Evolutionary conservation across 2,113 vertebrate genomes (phyloP), one percentile per base, ranked within the genome.

Genomic region (Ranitomeya variabilis): DNA sequence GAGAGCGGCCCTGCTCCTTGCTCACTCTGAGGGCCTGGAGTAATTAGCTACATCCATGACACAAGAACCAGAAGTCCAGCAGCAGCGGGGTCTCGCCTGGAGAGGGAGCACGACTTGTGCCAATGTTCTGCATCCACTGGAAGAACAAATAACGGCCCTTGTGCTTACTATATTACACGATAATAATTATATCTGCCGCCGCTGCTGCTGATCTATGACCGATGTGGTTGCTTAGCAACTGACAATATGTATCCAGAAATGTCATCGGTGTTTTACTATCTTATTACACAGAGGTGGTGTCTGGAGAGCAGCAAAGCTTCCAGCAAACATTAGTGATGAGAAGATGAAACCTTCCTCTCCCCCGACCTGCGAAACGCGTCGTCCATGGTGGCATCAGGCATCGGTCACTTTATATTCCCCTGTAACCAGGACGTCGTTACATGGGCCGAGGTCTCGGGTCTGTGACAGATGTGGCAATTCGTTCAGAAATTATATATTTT

Each of bases 181-280:
- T 57, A 77, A 57, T 83, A 82, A 83, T 88, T 60, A 82, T 71
- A 64, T 80, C 51, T 87, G 67, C 19, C 6, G 37, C 73, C 11
- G 26, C 26, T 16, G 15, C 7, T 15, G 12, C 79, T 64, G 79
- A 83, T 64, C 79, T 73, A 55, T 82, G 45, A 59, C 86, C 52
- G 18, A 19, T 7, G 26, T 64, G 67, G 86, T 88, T 83, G 67
- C 86, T 71, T 82, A 88, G 86, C 86, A 83, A 88, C 86, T 26
- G 55, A 76, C 31, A 13, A 83, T 88, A 37, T 23, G 55, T 45
- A 62, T 82, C 54, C 74, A 37, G 31, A 88, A 82, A 83, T 26
- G 76, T 60, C 60, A 54, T 16, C 69, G 37, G 15, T 52, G 66
- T 73, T 73, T n/a, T 23, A 81, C 26, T 73, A 60, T 67, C 64